phyloP scores from a whole-genome alignment of 2,113 vertebrate genomes.

The Redunca redunca region DNA sequence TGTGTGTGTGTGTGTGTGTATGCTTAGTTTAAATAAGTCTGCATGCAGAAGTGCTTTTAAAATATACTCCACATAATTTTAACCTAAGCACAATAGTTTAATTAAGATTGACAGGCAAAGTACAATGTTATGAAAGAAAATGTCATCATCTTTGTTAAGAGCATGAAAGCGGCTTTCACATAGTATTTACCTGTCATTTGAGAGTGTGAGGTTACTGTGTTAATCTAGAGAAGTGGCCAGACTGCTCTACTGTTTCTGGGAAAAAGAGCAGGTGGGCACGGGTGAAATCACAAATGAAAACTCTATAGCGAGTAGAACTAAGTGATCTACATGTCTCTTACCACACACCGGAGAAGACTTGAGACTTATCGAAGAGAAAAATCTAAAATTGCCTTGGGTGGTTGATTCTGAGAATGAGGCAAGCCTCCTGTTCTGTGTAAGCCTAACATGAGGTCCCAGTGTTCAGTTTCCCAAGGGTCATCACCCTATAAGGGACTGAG shows the following conservation, averaged over 20 bases:
- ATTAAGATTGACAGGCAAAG: neutral
- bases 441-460: neutral
- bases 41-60: neutral
- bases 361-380: neutral
- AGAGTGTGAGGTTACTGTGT: neutral
- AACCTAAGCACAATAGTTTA: conserved; percentile 15
- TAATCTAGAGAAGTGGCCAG: neutral
- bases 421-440: neutral
- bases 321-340: neutral
- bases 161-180: neutral
- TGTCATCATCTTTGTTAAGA: neutral
- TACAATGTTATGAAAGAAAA: conserved; percentile 14
- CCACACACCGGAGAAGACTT: neutral
- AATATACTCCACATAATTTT: neutral
- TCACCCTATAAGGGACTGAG: neutral
- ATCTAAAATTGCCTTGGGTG: neutral
- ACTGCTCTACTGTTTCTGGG: neutral
- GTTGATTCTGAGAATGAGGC: conserved; percentile 11
- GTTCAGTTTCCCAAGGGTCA: neutral
- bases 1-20: neutral
- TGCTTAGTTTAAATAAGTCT: neutral
- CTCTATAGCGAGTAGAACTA: neutral
- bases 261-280: neutral
- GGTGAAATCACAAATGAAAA: neutral
- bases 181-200: neutral